Conservation (phyloP, 1,140 invertebrate species). For the Bombus balteatus region DNA sequence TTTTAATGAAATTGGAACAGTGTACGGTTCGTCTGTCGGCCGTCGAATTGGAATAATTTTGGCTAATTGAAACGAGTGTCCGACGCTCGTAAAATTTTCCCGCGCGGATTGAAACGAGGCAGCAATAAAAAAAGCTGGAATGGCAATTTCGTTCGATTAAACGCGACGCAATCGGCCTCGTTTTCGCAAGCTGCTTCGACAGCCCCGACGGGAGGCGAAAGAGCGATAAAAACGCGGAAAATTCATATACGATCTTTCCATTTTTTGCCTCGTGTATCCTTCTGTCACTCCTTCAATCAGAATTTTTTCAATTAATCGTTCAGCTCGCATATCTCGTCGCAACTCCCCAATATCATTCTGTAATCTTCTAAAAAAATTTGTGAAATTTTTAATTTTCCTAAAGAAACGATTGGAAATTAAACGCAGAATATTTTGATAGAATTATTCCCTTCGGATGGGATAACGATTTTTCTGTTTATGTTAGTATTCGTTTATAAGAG, state of each 20-base stretch:
- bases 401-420: background rate
- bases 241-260: background rate
- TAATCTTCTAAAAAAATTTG: too few species aligned
- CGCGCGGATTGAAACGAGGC: background rate
- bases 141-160: slow-evolving; percentile 33
- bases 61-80: slow-evolving; percentile 39
- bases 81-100: slow-evolving; percentile 23
- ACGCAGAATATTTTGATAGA: background rate
- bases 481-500: background rate
- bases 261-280: background rate
- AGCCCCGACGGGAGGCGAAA: background rate
- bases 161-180: slow-evolving; percentile 21
- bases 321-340: too few species aligned
- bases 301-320: background rate
- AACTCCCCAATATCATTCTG: too few species aligned
- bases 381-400: background rate
- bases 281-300: background rate
- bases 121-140: background rate
- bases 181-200: background rate
- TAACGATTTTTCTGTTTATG: too few species aligned
- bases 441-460: background rate
- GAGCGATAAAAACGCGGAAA: background rate
- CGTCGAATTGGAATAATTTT: slow-evolving; percentile 49
- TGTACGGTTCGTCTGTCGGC: background rate
- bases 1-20: background rate